phyloP scores from a whole-genome alignment of 2,797 vertebrate species.

The Sebastes baramenuke region DNA sequence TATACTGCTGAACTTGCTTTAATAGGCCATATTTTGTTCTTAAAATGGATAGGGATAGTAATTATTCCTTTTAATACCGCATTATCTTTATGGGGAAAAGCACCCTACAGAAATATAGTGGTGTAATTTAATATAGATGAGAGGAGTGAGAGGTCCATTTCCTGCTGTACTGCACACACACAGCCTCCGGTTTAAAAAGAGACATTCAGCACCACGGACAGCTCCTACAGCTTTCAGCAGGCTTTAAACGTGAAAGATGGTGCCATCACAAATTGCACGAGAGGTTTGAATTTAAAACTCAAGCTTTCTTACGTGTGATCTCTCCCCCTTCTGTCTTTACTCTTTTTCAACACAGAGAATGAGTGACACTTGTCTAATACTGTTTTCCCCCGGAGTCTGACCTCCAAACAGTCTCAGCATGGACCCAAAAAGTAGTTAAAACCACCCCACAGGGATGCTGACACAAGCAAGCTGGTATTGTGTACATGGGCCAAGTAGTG shows the following conservation, averaged over 20 bases:
- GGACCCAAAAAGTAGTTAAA: background rate
- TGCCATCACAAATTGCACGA: background rate
- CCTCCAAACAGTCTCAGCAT: background rate
- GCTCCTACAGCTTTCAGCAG: conserved; percentile 14
- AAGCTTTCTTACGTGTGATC: background rate
- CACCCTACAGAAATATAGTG: background rate
- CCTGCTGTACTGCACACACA: background rate
- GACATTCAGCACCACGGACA: conserved; percentile 58
- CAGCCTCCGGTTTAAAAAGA: background rate
- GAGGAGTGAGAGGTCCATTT: background rate
- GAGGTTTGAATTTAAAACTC: background rate
- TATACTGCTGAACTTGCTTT: background rate
- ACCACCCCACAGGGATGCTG: background rate
- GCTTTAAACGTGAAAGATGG: background rate
- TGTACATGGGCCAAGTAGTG: background rate
- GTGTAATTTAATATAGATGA: conserved; percentile 22
- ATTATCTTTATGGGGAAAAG: background rate
- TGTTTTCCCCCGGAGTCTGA: background rate
- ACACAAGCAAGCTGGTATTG: background rate
- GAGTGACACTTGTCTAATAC: background rate
- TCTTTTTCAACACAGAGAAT: background rate
- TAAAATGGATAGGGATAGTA: background rate
- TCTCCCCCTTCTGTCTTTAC: background rate
- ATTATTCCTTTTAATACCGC: background rate
- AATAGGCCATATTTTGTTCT: background rate